phyloP scores from a whole-genome alignment of 2,888 invertebrate species.

The Colletes collaris region DNA sequence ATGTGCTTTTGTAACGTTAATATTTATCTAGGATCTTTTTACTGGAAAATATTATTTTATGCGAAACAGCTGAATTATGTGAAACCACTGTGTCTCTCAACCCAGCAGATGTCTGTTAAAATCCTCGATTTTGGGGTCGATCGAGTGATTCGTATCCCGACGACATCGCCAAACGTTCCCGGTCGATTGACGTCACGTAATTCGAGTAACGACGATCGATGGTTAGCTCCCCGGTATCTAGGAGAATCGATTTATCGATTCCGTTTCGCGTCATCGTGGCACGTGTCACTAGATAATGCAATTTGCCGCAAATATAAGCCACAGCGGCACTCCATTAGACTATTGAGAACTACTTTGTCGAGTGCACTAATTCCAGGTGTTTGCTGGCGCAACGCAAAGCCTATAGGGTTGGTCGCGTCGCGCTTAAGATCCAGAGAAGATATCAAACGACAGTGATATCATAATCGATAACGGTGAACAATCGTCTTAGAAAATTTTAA shows the following conservation, averaged over 20 bases:
- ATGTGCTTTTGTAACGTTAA: no score
- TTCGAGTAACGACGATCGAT: slow-evolving; percentile 46
- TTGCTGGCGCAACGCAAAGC: background rate
- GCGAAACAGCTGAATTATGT: no score
- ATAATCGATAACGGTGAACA: background rate
- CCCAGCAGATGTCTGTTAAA: background rate
- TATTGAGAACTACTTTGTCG: slow-evolving; percentile 47
- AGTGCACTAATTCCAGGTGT: slow-evolving; percentile 17
- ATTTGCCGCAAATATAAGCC: slow-evolving; percentile 59
- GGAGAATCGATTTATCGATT: slow-evolving; percentile 59
- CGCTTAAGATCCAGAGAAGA: background rate
- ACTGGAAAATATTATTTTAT: no score
- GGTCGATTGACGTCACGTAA: slow-evolving; percentile 56
- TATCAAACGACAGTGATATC: background rate
- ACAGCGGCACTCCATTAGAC: slow-evolving; percentile 45
- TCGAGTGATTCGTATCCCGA: background rate
- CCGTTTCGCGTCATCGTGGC: slow-evolving; percentile 59
- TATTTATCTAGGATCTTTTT: no score
- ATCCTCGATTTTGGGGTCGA: slow-evolving; percentile 10
- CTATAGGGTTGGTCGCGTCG: background rate
- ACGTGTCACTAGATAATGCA: slow-evolving; percentile 60
- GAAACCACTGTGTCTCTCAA: no score
- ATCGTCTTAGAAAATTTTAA: no score
- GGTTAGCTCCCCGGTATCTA: slow-evolving; percentile 13
- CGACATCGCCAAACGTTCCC: slow-evolving; percentile 32